These are phyloP conservation scores for Arbacia lixula DNA, from an alignment of 53 echinoderm and acorn worm species.

Conservation along the genomic window DNA sequence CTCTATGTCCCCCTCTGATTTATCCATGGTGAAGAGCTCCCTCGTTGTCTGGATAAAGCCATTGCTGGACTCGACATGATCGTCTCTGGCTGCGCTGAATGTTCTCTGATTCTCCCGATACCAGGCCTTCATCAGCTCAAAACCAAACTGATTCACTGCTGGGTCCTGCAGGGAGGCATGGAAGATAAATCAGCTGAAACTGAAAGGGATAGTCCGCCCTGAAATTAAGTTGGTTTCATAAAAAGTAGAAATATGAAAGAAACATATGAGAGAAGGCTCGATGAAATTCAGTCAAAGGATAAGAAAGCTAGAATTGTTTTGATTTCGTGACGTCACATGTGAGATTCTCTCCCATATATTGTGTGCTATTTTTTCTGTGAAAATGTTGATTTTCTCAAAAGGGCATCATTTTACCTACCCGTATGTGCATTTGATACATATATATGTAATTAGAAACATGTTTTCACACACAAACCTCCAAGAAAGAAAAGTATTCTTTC, in stretches of 20 bases:
- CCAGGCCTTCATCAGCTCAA: background rate
- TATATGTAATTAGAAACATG: no score
- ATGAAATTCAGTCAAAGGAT: background rate
- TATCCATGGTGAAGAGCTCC: conserved; percentile 23
- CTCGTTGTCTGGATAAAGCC: background rate
- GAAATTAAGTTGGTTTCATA: background rate
- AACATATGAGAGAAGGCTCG: background rate
- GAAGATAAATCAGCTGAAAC: no score
- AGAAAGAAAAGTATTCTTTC: no score
- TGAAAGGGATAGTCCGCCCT: no score
- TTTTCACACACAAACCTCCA: no score
- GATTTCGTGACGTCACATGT: no score
- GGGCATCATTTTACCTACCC: no score
- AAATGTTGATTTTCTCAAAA: no score
- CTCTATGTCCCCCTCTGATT: conserved; percentile 4
- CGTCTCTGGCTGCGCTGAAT: conserved; percentile 1
- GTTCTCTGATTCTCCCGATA: background rate
- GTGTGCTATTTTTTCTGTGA: no score
- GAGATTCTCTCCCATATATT: no score
- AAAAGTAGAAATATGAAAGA: background rate
- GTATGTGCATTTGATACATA: no score
- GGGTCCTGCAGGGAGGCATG: conserved; percentile 25
- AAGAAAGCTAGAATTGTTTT: no score
- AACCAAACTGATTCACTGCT: conserved; percentile 4
- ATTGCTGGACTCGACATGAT: conserved; percentile 18